phyloP scores from a whole-genome alignment of 1,140 invertebrate genomes.

The Drosophila punjabiensis region DNA sequence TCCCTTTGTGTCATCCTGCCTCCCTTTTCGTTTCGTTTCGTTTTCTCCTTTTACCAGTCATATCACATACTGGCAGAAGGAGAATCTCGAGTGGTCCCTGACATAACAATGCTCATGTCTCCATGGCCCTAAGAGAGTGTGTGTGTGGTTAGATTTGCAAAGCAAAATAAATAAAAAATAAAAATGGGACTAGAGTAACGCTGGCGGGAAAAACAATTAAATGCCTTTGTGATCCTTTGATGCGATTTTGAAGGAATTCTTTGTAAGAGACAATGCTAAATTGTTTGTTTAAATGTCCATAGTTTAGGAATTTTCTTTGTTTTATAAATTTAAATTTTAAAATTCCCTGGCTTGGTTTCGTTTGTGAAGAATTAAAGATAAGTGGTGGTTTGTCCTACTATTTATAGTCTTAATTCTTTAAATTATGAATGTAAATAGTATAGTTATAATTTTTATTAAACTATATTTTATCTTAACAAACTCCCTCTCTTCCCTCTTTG shows the following conservation, averaged over 20 bases:
- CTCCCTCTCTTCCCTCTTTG: neutral
- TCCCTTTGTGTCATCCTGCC: neutral
- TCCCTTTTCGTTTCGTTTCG: neutral
- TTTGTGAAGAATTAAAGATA: neutral
- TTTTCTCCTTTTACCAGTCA: constrained; percentile 25
- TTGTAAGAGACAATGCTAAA: neutral
- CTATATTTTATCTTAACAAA: neutral
- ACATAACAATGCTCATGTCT: constrained; percentile 49
- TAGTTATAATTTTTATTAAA: neutral
- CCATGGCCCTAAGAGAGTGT: constrained; percentile 4
- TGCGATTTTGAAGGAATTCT: constrained; percentile 30
- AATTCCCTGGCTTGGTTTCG: neutral
- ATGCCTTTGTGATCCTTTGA: constrained; percentile 44
- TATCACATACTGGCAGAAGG: constrained; percentile 31
- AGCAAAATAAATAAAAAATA: constrained; percentile 35
- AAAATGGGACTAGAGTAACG: constrained; percentile 11
- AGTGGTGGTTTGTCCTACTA: neutral
- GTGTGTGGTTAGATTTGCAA: constrained; percentile 44
- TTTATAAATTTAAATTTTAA: neutral
- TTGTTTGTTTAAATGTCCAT: constrained; percentile 5
- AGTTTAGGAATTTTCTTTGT: neutral
- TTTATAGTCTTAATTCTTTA: neutral
- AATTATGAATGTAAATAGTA: neutral
- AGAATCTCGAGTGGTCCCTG: constrained; percentile 28
- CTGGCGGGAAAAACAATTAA: constrained; percentile 38